Evolutionary conservation across 2,113 vertebrate genomes (phyloP), one percentile per base, ranked within the genome.

Genomic region (Saccopteryx leptura): DNA sequence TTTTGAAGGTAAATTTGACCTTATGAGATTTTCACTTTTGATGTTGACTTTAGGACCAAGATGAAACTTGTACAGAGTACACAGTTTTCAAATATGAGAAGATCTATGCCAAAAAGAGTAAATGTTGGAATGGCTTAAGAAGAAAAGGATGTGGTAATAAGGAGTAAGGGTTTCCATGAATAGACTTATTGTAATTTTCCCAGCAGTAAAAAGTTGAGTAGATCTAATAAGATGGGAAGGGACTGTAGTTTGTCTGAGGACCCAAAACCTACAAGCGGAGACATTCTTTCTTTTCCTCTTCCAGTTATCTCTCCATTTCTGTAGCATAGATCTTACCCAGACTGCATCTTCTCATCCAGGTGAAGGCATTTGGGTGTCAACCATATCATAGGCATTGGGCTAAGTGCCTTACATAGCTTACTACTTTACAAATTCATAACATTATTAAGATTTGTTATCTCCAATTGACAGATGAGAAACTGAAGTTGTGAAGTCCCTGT

Each of bases 391-490:
- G 18, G 13, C n/a, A 54, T 56, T n/a, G 28, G 39, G n/a, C 5
- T 66, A 74, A 93, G 33, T 18, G n/a, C 31, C 81, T 68, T 60
- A 48, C 18, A 71, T 56, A 74, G 88, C 80, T 96, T 88, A 23
- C 4, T 19, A 61, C 26, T 46, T 83, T 78, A 90, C 65, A 94
- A 90, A 84, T 69, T n/a, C 10, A 28, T 58, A 87, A 69, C 21
- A 79, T 13, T 58, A 21, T 81, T 26, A 92, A 90, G 60, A 92
- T 84, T 91, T 74, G 19, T 85, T 74, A 69, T 54, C 13, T 3
- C 17, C 17, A 68, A 31, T 8, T 33, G 54, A 87, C n/a, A 76
- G 48, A 63, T 33, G n/a, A 72, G 4, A 69, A 86, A 83, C 12
- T 6, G 31, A 87, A 19, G 12, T 24, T 28, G 24, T 81, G 33